Base-by-base conservation (phyloP, 1,140 invertebrate genomes). In the Drosophila orosa region DNA sequence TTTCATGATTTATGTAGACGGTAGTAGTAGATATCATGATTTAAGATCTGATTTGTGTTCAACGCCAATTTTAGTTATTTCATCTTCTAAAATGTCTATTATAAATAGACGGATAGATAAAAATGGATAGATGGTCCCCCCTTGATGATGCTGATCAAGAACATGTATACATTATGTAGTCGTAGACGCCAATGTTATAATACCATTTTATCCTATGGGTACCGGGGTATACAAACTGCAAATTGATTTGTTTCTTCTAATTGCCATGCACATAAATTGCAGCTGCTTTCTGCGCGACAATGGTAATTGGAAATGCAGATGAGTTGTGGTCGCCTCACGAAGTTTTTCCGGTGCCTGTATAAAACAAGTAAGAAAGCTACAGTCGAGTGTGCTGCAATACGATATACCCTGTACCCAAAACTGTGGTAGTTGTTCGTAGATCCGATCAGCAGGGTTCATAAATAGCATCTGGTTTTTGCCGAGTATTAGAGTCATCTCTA, bases 291-390 rank as follows among this genome's bases (percentile, higher is more conserved):
- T 50, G 65, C 56, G 47, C 60, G 59, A 62, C 56, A 62, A 40
- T 61, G 68, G 57, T 75, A 75, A 86, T 86, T 86, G 83, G 83
- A 81, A 86, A 86, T 86, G 83, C 79, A 86, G 84, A 86, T 86
- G 75, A 86, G 83, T 71, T 74, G 58, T 50, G 68, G 66, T 74
- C 80, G 68, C 56, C 58, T 48, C 59, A 48, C 39, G 50, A 68
- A 77, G 74, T 81, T 73, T 80, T 80, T 44, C 66, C 54, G 19
- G 45, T 47, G 35, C 57, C 65, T 76, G 69, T 50, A 66, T 48
- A 67, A 52, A 78, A n/a, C 19, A 54, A 54, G 50, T 54, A 54
- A 35, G 19, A 22, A 24, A 35, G 29, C 19, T 24, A 10, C 5
- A 9, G 31, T 24, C 50, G 50, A 35, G 31, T 54, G 8, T 24